phyloP scores from a whole-genome alignment of 2,113 vertebrate species.

The Ranitomeya variabilis region DNA sequence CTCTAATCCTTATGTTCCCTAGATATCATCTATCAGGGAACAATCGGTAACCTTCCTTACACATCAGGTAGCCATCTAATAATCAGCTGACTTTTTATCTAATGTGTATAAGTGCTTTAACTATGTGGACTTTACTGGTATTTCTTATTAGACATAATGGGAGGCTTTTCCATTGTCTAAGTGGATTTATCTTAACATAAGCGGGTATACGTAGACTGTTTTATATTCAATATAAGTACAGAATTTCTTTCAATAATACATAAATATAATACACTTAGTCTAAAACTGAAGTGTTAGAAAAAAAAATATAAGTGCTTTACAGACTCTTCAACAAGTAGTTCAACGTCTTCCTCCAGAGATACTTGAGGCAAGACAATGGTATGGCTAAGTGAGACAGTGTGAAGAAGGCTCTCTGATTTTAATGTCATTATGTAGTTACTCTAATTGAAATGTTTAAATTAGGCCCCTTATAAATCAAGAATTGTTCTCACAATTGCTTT shows the following conservation, averaged over 20 bases:
- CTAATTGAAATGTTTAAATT: neutral
- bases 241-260: neutral
- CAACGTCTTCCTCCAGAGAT: neutral
- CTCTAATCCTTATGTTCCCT: too few species aligned
- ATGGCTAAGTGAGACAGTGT: neutral
- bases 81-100: too few species aligned
- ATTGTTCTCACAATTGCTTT: neutral
- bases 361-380: neutral
- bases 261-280: neutral
- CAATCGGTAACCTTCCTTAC: too few species aligned
- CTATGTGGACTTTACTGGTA: too few species aligned
- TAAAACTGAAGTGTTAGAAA: neutral
- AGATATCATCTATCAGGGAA: too few species aligned
- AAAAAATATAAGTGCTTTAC: neutral
- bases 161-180: too few species aligned
- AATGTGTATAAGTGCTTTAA: too few species aligned
- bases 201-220: too few species aligned
- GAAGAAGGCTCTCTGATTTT: neutral
- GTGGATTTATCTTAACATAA: too few species aligned
- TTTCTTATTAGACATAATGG: too few species aligned
- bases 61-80: too few species aligned
- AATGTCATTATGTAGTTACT: neutral
- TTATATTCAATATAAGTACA: neutral
- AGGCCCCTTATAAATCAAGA: neutral
- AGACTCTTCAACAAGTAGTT: neutral